Evolutionary conservation across 2,797 vertebrate genomes (phyloP), one percentile per base, ranked within the genome.

Genomic region (Delichon dasypus): DNA sequence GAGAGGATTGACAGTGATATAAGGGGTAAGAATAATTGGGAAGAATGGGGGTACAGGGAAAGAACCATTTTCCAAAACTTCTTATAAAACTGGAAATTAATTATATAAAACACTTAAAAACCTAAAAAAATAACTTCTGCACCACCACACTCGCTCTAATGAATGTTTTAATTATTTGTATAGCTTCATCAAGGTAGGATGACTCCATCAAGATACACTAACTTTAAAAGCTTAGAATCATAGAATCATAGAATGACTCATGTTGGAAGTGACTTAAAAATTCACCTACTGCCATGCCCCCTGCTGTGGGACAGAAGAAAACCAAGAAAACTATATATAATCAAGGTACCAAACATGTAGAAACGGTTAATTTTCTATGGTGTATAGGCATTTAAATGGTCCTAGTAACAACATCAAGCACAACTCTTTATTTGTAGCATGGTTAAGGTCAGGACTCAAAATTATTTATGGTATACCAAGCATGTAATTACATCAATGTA

Each of bases 391-490:
- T 92, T 92, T 65, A 50, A 88, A 58, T 66, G 20, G 44, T 88
- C 91, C 51, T 70, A 88, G 17, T 44, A 93, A 51, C 22, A 94
- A 68, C n/a, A 70, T 47, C 16, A 67, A 80, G 20, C 5, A 74
- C 26, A 91, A 76, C 44, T 65, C 54, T 67, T 91, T 71, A 83
- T 91, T 74, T 62, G 11, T 48, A 55, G 1, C 44, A 66, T 84
- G 84, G 42, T 75, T 94, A 90, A 92, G 70, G 82, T 86, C 79
- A 86, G 36, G 20, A 81, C 74, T 84, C 58, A 51, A 48, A 80
- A 89, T 94, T 88, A 91, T 88, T 91, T 90, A 79, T 89, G 65
- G 34, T 85, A 73, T 88, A 78, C 27, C 66, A 93, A 91, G 73
- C 80, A 72, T 84, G 48, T 81, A 91, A 94, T 94, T 81, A 90